Evolutionary conservation across 2,888 invertebrate genomes (phyloP), one percentile per base, ranked within the genome.

Genomic region (Drosophila testacea): DNA sequence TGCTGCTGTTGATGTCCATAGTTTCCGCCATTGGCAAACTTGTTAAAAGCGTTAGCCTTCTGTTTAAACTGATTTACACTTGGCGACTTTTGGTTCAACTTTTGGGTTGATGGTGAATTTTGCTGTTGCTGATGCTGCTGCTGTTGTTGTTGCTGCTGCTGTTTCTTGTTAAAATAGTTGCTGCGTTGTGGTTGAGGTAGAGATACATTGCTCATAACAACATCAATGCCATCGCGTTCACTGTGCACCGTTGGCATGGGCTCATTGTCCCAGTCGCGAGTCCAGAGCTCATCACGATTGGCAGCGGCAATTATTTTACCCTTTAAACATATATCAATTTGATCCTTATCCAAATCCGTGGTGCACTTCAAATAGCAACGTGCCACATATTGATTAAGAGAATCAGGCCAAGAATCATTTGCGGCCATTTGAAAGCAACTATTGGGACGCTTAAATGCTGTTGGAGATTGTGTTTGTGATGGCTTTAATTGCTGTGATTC

Each of bases 241-340:
- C 96, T 96, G 90, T 96, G 95, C 60, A 96, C 96, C 92, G 96
- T 96, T 44, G 99, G 99, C 80, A 99, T 94, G 34, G 98, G 97
- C 92, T 99, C 99, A 74, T 95, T 95, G 84, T 96, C 96, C 99
- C 99, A 99, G 93, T 99, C 97, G 90, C 97, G 96, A 1, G 96
- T 95, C 95, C 96, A 96, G 47, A 98, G 94, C 78, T 96, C 96
- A 73, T 97, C 97, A 86, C 96, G 96, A 90, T 96, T 96, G 50
- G 98, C 97, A 13, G 98, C 97, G 64, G 96, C 95, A 57, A 97
- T 98, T 73, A 99, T 96, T 93, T 98, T 97, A 41, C 98, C 98
- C 93, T 98, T 98, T 64, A 99, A 94, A 88, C 97, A 97, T 77
- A 97, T 97, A 92, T 98, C 98, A 68, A 99, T 97, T 93, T 97